These are phyloP conservation scores for Hippocampus comes DNA, from an alignment of 2,113 vertebrate species.

Conservation along the genomic window DNA sequence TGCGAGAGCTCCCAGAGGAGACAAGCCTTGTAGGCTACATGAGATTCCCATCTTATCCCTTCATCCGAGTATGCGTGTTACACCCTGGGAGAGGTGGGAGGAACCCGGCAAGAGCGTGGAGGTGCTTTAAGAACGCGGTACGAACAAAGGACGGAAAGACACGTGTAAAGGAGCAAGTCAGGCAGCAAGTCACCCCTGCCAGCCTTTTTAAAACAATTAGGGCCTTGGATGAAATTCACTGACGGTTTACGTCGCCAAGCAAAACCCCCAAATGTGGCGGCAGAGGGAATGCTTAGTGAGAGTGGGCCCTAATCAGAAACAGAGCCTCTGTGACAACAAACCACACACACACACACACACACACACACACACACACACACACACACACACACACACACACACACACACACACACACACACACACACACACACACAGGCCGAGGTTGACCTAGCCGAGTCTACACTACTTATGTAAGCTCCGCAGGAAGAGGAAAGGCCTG, in stretches of 20 bases:
- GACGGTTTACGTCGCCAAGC: neutral
- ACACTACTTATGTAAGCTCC: neutral
- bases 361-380: neutral
- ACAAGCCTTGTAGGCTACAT: conserved; percentile 51
- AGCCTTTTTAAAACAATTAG: conserved; percentile 34
- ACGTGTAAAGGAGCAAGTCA: conserved; percentile 8
- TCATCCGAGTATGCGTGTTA: conserved; percentile 56
- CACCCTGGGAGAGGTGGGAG: conserved; percentile 49
- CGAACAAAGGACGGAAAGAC: neutral
- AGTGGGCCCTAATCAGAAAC: conserved; percentile 8
- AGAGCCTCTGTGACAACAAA: conserved; percentile 8
- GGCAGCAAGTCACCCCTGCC: conserved; percentile 40
- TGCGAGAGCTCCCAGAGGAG: neutral
- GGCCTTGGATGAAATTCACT: conserved; percentile 4
- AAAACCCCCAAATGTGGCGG: conserved; percentile 1
- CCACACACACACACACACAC: neutral
- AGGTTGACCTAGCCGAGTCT: neutral
- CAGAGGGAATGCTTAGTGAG: conserved; percentile 6
- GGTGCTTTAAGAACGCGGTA: neutral
- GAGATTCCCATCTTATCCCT: conserved; percentile 33
- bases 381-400: neutral
- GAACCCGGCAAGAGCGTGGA: neutral
- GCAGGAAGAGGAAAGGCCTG: conserved; percentile 26
- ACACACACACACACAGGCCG: neutral
- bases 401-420: neutral